Conservation (phyloP, 2,113 vertebrate species). For the Stegostoma tigrinum region DNA sequence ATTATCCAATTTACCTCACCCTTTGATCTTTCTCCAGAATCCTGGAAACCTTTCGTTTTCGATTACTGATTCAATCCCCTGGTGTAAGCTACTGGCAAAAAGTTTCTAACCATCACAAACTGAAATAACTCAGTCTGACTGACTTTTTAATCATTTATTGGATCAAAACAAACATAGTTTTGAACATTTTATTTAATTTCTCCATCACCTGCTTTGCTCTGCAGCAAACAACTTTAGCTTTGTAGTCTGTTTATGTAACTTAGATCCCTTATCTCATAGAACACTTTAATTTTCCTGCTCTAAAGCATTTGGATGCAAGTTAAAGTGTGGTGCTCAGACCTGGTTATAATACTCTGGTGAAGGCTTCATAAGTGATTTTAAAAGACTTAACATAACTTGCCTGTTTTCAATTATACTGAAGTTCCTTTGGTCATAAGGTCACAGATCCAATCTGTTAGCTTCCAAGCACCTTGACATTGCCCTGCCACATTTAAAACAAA, state of each 20-base stretch:
- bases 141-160: neutral
- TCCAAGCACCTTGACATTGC: no score
- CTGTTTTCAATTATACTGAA: neutral
- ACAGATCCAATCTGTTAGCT: neutral
- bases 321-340: neutral
- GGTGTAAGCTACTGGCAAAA: no score
- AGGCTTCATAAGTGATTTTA: neutral
- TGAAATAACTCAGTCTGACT: no score
- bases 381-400: neutral
- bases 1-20: no score
- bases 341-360: neutral
- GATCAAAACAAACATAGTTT: neutral
- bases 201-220: neutral
- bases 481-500: neutral
- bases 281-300: neutral
- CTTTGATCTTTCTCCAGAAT: no score
- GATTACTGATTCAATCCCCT: no score
- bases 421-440: neutral
- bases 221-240: neutral
- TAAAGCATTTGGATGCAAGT: neutral
- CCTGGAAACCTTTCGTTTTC: no score
- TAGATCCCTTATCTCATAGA: neutral
- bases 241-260: neutral
- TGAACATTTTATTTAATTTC: neutral
- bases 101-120: no score